A percentile compares a stretch with the other conserved stretches of the same genome.
These are phyloP conservation scores for Cirrhinus mrigala DNA, from an alignment of 2,797 vertebrate genomes.

Conservation along the genomic window DNA sequence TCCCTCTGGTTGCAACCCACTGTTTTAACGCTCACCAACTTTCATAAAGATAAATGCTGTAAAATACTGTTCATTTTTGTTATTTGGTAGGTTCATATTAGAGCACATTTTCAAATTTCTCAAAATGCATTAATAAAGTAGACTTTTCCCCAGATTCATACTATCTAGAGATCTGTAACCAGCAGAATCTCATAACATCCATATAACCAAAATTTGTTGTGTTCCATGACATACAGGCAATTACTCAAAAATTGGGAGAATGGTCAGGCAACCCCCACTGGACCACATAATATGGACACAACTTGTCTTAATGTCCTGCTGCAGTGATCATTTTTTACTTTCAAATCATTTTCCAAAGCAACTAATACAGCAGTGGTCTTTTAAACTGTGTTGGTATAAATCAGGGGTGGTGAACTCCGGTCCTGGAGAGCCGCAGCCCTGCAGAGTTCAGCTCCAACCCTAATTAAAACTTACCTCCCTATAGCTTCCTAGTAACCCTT, in stretches of 20 bases:
- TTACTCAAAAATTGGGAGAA: neutral
- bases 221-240: neutral
- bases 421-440: no score
- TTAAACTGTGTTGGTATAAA: neutral
- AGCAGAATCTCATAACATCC: neutral
- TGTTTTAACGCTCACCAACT: neutral
- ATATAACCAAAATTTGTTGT: neutral
- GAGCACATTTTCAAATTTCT: neutral
- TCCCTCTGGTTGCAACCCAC: neutral
- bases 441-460: no score
- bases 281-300: neutral
- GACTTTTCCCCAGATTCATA: neutral
- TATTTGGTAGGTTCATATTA: neutral
- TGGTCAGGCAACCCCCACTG: neutral
- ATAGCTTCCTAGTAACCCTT: no score
- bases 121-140: neutral
- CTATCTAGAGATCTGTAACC: neutral
- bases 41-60: neutral
- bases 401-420: no score
- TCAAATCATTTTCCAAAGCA: neutral
- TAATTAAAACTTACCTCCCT: no score
- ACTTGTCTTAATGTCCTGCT: neutral
- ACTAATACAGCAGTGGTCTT: neutral
- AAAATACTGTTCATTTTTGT: neutral
- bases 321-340: neutral